These are phyloP conservation scores for Tipula unca DNA, from an alignment of 2,888 invertebrate species.

Conservation along the genomic window DNA sequence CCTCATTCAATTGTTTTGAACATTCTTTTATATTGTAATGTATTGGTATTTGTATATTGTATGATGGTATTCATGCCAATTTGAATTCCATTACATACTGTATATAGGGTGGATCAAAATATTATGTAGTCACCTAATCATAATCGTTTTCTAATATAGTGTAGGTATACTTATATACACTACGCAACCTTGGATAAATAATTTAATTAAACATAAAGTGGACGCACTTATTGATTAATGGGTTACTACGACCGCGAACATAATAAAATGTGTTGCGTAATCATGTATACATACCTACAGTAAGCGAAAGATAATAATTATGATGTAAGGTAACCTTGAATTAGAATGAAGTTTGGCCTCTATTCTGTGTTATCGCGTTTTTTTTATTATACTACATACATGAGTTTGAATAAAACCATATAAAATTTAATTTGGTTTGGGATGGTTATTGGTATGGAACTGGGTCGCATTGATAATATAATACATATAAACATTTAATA, in stretches of 20 bases:
- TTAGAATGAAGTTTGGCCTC: background rate
- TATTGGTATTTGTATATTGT: background rate
- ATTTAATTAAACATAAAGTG: background rate
- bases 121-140: background rate
- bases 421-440: background rate
- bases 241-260: background rate
- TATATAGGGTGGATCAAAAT: background rate
- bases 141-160: background rate
- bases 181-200: background rate
- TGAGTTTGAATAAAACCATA: background rate
- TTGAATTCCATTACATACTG: background rate
- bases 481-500: too few relatives aligned
- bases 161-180: too few relatives aligned
- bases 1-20: background rate
- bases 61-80: background rate
- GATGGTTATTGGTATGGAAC: background rate
- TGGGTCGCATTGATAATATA: too few relatives aligned
- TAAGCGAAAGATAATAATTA: background rate
- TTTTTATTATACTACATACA: too few relatives aligned
- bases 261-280: background rate
- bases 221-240: background rate
- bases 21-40: background rate
- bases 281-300: background rate
- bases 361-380: background rate
- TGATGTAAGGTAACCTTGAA: background rate